Evolutionary conservation across 2,113 vertebrate species (phyloP).

Genomic region (Gavialis gangeticus): DNA sequence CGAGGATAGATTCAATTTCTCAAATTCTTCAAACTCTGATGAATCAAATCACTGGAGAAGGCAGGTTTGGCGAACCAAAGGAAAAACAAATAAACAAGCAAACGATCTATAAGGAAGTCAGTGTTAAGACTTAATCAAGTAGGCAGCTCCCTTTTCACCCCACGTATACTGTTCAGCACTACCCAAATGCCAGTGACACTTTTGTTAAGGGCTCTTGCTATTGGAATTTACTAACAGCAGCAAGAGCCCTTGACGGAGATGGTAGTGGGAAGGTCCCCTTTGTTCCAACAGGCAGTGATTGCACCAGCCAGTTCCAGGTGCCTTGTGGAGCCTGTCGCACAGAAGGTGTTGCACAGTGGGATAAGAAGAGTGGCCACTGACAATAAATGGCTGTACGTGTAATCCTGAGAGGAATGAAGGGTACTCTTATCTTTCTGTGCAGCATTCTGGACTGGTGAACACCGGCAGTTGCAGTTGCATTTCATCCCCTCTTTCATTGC

Average conservation of each 20-base stretch:
- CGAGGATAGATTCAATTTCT: not conserved
- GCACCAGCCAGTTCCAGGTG: not conserved
- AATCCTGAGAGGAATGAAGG: not conserved
- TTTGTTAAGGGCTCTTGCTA: not conserved
- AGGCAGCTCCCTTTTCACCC: accelerated
- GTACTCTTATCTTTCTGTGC: not conserved
- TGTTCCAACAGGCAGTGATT: not conserved
- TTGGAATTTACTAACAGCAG: not conserved
- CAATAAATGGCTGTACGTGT: not conserved
- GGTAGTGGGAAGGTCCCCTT: not conserved
- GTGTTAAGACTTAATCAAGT: not conserved
- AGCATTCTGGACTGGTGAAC: not conserved
- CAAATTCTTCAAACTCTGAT: not conserved
- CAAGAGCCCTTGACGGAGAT: not conserved
- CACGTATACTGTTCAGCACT: not conserved
- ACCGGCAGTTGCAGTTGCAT: not conserved
- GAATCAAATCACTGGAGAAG: not conserved
- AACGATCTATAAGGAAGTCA: not conserved
- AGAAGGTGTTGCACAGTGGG: too few relatives aligned
- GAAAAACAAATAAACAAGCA: not conserved
- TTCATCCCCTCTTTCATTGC: not conserved
- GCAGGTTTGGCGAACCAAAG: not conserved
- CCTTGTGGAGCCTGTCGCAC: not conserved
- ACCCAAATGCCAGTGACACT: not conserved
- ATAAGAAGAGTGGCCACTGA: too few relatives aligned